A percentile compares a stretch with the other conserved stretches of the same genome.
These are phyloP conservation scores for Asobara japonica DNA, from an alignment of 1,140 invertebrate genomes.

Conservation along the genomic window DNA sequence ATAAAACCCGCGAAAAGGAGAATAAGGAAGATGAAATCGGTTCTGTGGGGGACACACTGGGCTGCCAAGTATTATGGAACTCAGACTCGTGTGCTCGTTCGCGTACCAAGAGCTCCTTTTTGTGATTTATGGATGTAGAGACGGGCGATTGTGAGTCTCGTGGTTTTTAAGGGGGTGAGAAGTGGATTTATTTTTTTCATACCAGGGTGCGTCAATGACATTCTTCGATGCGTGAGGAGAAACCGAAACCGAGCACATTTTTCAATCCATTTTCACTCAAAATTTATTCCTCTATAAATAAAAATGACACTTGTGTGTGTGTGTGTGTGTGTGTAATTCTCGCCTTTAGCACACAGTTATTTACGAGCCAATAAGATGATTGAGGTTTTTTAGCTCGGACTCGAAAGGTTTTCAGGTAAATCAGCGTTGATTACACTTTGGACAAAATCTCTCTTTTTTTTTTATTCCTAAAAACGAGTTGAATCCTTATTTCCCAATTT, in stretches of 20 bases:
- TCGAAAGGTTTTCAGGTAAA: too few species aligned
- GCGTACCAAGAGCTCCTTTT: slow-evolving; percentile 21
- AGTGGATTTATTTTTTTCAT: neutral
- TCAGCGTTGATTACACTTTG: too few species aligned
- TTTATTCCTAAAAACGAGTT: too few species aligned
- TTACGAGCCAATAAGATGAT: too few species aligned
- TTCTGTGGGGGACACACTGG: slow-evolving; percentile 31
- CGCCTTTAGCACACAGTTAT: too few species aligned
- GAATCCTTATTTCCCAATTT: too few species aligned
- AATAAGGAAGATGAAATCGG: slow-evolving; percentile 40
- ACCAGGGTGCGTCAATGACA: slow-evolving; percentile 5
- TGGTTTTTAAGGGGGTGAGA: neutral
- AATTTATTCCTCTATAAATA: neutral
- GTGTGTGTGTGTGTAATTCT: too few species aligned
- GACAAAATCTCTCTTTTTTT: too few species aligned
- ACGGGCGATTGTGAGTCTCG: slow-evolving; percentile 26
- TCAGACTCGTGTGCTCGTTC: slow-evolving; percentile 22
- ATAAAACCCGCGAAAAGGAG: slow-evolving; percentile 14
- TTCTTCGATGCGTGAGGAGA: slow-evolving; percentile 7
- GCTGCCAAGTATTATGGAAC: slow-evolving; percentile 19
- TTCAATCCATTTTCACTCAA: neutral
- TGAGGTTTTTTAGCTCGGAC: too few species aligned
- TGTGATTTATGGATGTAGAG: slow-evolving; percentile 33
- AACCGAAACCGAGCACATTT: neutral
- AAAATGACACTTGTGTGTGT: too few species aligned